These are phyloP conservation scores for Halichoerus grypus DNA, from an alignment of 2,113 vertebrate genomes.

Conservation along the genomic window DNA sequence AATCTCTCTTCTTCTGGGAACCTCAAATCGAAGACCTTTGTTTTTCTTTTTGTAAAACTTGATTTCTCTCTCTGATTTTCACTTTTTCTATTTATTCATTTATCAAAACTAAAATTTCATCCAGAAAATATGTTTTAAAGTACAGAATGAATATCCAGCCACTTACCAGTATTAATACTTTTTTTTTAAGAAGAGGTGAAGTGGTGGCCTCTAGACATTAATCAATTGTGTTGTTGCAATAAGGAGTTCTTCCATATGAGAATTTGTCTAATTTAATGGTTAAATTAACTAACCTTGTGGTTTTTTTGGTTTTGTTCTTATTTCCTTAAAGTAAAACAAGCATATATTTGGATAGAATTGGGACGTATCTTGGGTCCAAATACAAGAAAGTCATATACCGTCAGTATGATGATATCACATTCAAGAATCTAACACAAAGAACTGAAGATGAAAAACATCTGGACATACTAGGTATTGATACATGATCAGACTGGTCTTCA, in stretches of 20 bases:
- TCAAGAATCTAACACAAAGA: conserved; percentile 88
- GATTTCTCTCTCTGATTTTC: background rate
- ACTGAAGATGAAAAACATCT: conserved; percentile 90
- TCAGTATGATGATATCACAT: conserved; percentile 91
- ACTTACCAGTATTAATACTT: background rate
- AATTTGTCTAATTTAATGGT: conserved; percentile 4
- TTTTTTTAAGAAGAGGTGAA: conserved; percentile 24
- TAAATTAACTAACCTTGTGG: background rate
- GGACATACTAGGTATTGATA: conserved; percentile 91
- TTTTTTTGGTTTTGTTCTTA: background rate
- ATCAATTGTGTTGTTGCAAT: background rate
- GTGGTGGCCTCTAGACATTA: background rate
- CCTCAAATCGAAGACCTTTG: background rate
- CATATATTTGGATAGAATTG: conserved; percentile 88
- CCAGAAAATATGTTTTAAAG: background rate
- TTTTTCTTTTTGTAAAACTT: background rate
- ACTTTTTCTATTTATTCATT: background rate
- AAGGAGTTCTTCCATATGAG: conserved; percentile 4
- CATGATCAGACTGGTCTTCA: background rate
- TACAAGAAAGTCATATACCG: conserved; percentile 95
- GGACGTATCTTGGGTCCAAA: conserved; percentile 91
- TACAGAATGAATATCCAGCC: background rate
- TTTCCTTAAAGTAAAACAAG: conserved; percentile 45
- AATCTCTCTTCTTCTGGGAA: background rate
- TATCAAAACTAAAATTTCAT: conserved; percentile 52